Conservation (phyloP, 64 coral and sea anemone genomes). For the Montipora cactus region DNA sequence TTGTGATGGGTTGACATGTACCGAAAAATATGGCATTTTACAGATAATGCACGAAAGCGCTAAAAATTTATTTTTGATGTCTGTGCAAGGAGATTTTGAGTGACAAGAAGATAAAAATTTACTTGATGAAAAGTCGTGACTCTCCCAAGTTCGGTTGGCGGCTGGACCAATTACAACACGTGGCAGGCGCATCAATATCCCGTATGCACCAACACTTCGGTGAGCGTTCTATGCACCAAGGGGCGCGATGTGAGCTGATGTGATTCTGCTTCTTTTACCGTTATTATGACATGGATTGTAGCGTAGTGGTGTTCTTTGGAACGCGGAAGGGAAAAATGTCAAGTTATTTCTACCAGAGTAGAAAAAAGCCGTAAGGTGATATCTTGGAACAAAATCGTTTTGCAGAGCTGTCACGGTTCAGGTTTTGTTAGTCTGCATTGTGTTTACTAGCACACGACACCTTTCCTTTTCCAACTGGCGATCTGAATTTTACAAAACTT, state of each 20-base stretch:
- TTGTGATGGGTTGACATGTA: background rate
- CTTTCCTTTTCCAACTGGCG: background rate
- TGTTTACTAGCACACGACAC: conserved; percentile 36
- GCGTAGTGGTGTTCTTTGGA: background rate
- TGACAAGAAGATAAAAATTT: background rate
- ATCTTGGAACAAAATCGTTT: conserved; percentile 30
- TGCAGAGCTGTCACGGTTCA: conserved; percentile 24
- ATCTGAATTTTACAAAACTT: background rate
- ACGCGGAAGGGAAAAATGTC: background rate
- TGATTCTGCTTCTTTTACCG: conserved; percentile 36
- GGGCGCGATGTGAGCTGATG: conserved; percentile 55
- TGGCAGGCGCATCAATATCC: conserved; percentile 78
- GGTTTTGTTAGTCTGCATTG: conserved; percentile 30
- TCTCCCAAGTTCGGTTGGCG: background rate
- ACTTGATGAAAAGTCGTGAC: background rate
- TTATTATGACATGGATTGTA: conserved; percentile 57
- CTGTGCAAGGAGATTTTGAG: background rate
- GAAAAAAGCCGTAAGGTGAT: background rate
- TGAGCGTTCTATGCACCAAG: conserved; percentile 24
- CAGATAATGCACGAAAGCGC: background rate
- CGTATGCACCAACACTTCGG: conserved; percentile 80
- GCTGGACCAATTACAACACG: conserved; percentile 95
- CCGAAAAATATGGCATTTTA: background rate
- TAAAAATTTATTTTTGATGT: background rate
- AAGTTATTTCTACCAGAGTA: background rate